phyloP scores from a whole-genome alignment of 2,888 invertebrate genomes.

The Torymus auratus region DNA sequence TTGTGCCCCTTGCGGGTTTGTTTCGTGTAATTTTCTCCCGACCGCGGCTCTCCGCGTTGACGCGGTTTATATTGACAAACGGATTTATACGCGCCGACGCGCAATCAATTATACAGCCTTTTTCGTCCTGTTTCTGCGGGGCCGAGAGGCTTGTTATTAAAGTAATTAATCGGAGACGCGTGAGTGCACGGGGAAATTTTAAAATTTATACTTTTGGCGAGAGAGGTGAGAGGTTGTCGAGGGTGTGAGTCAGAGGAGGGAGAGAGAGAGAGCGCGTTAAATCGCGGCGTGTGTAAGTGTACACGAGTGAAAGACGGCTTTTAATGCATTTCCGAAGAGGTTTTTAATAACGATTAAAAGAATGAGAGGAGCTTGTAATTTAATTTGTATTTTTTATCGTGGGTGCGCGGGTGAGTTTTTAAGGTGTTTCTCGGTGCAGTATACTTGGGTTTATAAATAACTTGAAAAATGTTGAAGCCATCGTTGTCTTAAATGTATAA shows the following conservation, averaged over 20 bases:
- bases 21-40: constrained; percentile 42
- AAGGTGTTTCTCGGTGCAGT: too few relatives aligned
- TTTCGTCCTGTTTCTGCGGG: background rate
- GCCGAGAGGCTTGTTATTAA: constrained; percentile 17
- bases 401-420: too few relatives aligned
- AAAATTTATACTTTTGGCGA: constrained; percentile 16
- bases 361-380: background rate
- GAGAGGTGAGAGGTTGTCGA: too few relatives aligned
- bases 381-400: too few relatives aligned
- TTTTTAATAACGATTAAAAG: background rate
- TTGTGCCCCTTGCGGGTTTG: constrained; percentile 1
- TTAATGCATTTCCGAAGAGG: too few relatives aligned
- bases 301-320: too few relatives aligned
- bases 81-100: constrained; percentile 11
- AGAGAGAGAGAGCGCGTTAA: too few relatives aligned
- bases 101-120: constrained; percentile 25
- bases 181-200: constrained; percentile 4
- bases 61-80: constrained; percentile 34
- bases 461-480: too few relatives aligned
- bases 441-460: too few relatives aligned
- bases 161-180: constrained; percentile 19
- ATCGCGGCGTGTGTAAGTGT: background rate
- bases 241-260: too few relatives aligned
- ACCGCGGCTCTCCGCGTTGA: constrained; percentile 15
- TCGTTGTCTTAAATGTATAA: too few relatives aligned